A percentile compares a stretch with the other conserved stretches of the same genome.
These are phyloP conservation scores for Lutraria lutraria DNA, from an alignment of 2,888 invertebrate genomes.

Conservation along the genomic window DNA sequence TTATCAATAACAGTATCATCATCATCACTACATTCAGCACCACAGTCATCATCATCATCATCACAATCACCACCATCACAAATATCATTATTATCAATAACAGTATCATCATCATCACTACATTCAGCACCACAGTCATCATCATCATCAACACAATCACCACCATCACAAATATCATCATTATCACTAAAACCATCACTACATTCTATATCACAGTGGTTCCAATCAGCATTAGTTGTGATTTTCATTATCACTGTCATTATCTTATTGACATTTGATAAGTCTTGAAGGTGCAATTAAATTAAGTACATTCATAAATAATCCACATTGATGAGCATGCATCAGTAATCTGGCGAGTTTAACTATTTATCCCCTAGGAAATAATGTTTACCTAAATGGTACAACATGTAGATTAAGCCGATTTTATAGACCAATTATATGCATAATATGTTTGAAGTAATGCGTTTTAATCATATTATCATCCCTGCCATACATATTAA, in stretches of 20 bases:
- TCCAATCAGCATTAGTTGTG: background rate
- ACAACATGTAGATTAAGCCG: background rate
- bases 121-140: background rate
- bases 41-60: background rate
- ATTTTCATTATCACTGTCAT: background rate
- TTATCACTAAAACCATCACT: background rate
- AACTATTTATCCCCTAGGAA: background rate
- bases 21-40: background rate
- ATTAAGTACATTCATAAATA: background rate
- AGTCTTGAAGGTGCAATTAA: background rate
- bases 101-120: background rate
- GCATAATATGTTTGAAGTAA: background rate
- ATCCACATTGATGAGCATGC: background rate
- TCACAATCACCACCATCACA: background rate
- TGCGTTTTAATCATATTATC: background rate
- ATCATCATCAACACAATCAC: background rate
- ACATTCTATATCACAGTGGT: background rate
- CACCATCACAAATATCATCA: background rate
- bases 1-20: too few relatives aligned
- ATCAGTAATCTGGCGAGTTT: background rate
- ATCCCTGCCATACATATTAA: background rate
- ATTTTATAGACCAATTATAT: background rate
- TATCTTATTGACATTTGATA: background rate
- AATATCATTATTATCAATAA: too few relatives aligned
- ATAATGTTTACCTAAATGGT: background rate